These are phyloP conservation scores for Holothuria glaberrima DNA, from an alignment of 35 echinoderm and acorn worm species.

Conservation along the genomic window DNA sequence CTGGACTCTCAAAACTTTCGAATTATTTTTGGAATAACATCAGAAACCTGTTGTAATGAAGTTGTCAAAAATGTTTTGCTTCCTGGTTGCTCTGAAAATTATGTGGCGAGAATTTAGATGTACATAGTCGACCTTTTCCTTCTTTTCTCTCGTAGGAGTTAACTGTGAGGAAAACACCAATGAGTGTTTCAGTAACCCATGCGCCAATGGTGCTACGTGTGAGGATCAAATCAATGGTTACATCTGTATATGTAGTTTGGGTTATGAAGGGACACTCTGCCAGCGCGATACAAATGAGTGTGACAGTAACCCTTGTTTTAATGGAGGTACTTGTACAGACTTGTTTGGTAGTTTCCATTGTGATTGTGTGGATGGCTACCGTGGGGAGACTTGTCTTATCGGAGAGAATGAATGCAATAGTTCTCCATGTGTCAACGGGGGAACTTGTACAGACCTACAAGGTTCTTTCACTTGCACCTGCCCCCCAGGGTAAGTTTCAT, in stretches of 20 bases:
- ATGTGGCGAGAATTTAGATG: no score
- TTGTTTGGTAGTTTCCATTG: slow-evolving; percentile 26
- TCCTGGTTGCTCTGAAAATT: no score
- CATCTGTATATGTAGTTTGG: slow-evolving; percentile 44
- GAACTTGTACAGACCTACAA: slow-evolving; percentile 60
- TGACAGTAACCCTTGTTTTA: slow-evolving; percentile 41
- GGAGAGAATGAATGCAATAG: slow-evolving; percentile 62
- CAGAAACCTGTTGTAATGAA: no score
- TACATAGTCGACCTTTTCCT: no score
- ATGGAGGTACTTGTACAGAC: slow-evolving; percentile 36
- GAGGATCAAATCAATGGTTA: slow-evolving; percentile 54
- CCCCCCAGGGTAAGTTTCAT: background rate
- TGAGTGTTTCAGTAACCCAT: slow-evolving; percentile 24
- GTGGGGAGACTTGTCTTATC: slow-evolving; percentile 42
- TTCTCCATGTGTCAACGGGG: slow-evolving; percentile 53
- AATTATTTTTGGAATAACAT: no score
- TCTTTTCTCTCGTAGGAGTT: background rate
- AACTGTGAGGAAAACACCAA: background rate
- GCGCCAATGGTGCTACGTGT: slow-evolving; percentile 59
- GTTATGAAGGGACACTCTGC: slow-evolving; percentile 41
- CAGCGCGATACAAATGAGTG: slow-evolving; percentile 59
- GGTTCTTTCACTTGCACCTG: slow-evolving; percentile 61
- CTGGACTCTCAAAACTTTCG: no score
- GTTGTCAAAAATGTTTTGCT: no score
- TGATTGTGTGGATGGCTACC: slow-evolving; percentile 56